These are phyloP conservation scores for Trichonephila clavipes DNA, from an alignment of 1,140 invertebrate genomes.

Conservation along the genomic window DNA sequence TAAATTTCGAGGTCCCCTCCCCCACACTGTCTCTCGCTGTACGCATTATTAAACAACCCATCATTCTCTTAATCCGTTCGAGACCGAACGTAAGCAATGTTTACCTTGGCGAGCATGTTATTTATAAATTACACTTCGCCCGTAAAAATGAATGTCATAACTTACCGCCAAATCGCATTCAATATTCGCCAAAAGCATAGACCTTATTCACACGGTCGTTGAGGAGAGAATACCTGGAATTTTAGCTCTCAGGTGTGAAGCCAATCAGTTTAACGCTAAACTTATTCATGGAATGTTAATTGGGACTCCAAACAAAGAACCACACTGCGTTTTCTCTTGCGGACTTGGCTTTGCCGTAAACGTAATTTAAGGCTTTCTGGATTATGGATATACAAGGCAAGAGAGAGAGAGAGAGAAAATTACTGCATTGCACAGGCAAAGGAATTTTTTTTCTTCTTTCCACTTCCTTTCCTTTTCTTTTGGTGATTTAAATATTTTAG, in stretches of 20 bases:
- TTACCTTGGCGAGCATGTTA: background rate
- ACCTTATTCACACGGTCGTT: background rate
- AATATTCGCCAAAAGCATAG: background rate
- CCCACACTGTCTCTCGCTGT: too few species aligned
- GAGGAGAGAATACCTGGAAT: background rate
- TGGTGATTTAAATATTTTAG: conserved; percentile 23
- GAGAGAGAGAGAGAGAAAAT: background rate
- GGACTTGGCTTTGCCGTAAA: background rate
- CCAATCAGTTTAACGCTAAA: conserved; percentile 26
- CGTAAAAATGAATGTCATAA: background rate
- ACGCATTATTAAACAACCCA: too few species aligned
- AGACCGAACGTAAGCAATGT: background rate
- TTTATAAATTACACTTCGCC: background rate
- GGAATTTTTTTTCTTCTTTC: background rate
- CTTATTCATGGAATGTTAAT: conserved; percentile 21
- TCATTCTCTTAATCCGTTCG: background rate
- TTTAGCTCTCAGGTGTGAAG: conserved; percentile 20
- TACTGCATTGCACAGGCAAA: background rate
- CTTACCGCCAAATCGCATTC: background rate
- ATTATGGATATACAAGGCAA: conserved; percentile 2
- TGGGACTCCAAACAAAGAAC: background rate
- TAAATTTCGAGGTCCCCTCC: too few species aligned
- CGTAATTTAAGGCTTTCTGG: background rate
- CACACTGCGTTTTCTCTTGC: background rate
- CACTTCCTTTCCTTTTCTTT: background rate